Base-by-base conservation (phyloP, 2,797 vertebrate species). In the Tenualosa ilisha region DNA sequence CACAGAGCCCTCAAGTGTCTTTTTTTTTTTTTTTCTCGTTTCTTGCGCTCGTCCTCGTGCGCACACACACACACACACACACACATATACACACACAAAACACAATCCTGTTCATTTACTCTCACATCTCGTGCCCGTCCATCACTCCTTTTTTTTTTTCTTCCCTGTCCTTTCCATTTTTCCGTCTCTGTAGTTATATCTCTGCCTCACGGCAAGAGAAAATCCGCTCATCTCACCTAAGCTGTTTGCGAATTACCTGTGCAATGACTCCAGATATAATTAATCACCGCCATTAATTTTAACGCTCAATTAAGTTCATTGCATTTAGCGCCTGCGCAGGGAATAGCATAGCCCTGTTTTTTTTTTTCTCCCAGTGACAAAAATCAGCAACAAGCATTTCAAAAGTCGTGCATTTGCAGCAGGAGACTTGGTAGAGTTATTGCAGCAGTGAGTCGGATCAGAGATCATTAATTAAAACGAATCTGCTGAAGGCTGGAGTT, bases 381-480 rank as follows among this genome's bases (percentile, higher is more conserved):
- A 43, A 79, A 43, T 46, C 72, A 79, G 11, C 72, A 79, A 9
- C 9, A 51, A 51, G 11, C 1, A 6, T 51, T 2, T 51, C 5
- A 51, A 12, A 6, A 46, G 40, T 8, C 37, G 6, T 79, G 72
- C 37, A 40, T 46, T 79, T 46, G 40, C 37, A 22, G 37, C 72
- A 43, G 5, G 17, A 22, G 20, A 3, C 17, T 43, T 2, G 20
- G 50, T 51, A 51, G 50, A 9, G 72, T 22, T 79, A 46, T 43
- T 46, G 8, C 72, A 37, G 3, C 13, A 13, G 15, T 46, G 40
- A 79, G 20, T 79, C 1, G 40, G 72, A 79, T 13, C 40, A 22
- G 72, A 40, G 37, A 37, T 79, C 40, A 22, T 40, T 79, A 46
- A 79, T 79, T 79, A 79, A 79, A 79, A 79, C 40, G 7, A 79